Percentiles rank a stretch among this genome's conserved stretches.
Evolutionary conservation across 2,797 vertebrate species (phyloP).

Genomic region (Passerculus sandwichensis): DNA sequence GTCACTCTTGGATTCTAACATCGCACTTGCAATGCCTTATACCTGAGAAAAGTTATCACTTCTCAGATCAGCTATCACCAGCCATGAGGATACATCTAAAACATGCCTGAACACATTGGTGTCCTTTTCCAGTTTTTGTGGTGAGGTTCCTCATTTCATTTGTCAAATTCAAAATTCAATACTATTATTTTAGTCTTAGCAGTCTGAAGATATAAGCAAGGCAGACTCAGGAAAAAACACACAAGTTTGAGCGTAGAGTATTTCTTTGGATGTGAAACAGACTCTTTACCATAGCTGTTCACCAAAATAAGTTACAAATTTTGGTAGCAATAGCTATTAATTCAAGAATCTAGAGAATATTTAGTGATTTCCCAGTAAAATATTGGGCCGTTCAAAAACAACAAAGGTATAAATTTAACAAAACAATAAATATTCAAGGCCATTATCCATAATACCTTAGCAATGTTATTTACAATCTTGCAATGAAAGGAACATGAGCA

Average conservation of each 20-base stretch:
- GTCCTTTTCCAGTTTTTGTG: neutral
- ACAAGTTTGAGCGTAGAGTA: neutral
- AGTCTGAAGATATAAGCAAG: neutral
- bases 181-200: neutral
- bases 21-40: neutral
- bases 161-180: neutral
- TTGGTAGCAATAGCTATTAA: neutral
- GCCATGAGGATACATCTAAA: neutral
- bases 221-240: neutral
- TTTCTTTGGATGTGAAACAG: neutral
- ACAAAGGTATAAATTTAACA: neutral
- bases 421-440: neutral
- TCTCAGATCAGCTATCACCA: neutral
- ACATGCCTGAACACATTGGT: neutral
- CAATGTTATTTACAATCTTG: neutral
- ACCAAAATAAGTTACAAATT: neutral
- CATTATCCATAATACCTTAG: neutral
- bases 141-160: neutral
- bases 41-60: neutral
- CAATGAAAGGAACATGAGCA: fast-evolving
- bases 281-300: neutral
- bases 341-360: neutral
- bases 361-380: neutral
- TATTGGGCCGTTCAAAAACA: neutral
- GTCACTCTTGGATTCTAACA: neutral